A percentile compares a stretch with the other conserved stretches of the same genome.
These are phyloP conservation scores for Acleris holmiana DNA, from an alignment of 2,888 invertebrate species.

Conservation along the genomic window DNA sequence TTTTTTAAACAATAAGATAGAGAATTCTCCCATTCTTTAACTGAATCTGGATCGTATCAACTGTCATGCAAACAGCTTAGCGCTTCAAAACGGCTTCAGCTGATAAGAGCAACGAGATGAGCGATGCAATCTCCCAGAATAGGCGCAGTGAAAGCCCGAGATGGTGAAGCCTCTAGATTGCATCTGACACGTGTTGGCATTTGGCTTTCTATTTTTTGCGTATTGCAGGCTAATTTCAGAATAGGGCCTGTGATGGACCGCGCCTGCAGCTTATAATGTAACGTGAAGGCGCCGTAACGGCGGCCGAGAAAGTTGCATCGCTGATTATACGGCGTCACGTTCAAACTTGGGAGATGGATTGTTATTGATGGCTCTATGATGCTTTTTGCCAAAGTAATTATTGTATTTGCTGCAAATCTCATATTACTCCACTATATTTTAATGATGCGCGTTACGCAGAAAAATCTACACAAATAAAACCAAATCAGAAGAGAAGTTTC, in stretches of 20 bases:
- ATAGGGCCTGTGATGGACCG: conserved; percentile 36
- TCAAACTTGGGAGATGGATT: conserved; percentile 36
- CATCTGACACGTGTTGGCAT: conserved; percentile 52
- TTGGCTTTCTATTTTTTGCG: conserved; percentile 55
- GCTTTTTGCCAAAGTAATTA: conserved; percentile 4
- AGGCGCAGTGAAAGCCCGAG: conserved; percentile 52
- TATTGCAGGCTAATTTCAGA: conserved; percentile 31
- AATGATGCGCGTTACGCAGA: too few species aligned
- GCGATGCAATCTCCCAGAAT: conserved; percentile 27
- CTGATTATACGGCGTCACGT: conserved; percentile 42
- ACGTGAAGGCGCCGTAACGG: conserved; percentile 16
- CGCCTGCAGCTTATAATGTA: conserved; percentile 29
- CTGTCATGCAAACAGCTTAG: conserved; percentile 18
- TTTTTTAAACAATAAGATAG: not conserved
- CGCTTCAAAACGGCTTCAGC: conserved; percentile 23
- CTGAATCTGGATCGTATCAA: conserved; percentile 12
- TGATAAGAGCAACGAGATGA: conserved; percentile 25
- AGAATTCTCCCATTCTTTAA: conserved; percentile 1
- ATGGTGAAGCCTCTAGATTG: conserved; percentile 50
- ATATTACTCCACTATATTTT: not conserved
- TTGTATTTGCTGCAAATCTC: not conserved
- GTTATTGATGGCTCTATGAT: conserved; percentile 22
- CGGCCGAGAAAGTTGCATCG: conserved; percentile 45
- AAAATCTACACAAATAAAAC: too few species aligned
- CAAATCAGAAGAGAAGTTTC: too few species aligned